Evolutionary conservation across 2,113 vertebrate genomes (phyloP).

Genomic region (Callipepla squamata): DNA sequence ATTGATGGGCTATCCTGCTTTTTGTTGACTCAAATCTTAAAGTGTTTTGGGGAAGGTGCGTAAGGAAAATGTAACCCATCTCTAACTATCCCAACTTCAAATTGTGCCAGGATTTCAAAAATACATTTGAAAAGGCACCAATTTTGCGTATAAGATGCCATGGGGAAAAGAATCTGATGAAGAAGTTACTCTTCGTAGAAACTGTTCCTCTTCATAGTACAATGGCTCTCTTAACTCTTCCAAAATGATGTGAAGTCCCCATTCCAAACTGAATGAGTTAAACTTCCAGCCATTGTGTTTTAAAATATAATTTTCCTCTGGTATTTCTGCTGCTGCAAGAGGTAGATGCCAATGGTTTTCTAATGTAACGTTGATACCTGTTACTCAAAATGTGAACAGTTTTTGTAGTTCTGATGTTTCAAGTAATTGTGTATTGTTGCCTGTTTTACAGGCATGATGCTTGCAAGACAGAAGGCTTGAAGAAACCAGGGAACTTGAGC

Average conservation of each 20-base stretch:
- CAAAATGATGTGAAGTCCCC: not conserved
- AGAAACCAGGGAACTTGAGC: not conserved
- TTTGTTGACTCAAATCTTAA: not conserved
- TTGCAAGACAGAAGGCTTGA: conserved; percentile 25
- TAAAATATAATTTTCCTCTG: not conserved
- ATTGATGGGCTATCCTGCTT: not conserved
- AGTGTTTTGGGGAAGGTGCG: not conserved
- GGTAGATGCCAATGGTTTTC: not conserved
- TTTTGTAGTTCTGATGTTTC: conserved; percentile 22
- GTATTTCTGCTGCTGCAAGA: not conserved
- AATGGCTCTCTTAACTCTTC: not conserved
- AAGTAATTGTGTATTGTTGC: conserved; percentile 35
- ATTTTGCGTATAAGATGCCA: not conserved
- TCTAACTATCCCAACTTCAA: not conserved
- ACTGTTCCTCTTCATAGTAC: not conserved
- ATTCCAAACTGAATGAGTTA: not conserved
- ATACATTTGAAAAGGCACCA: not conserved
- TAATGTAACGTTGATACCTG: conserved; percentile 8
- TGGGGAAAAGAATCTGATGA: not conserved
- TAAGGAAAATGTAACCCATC: not conserved
- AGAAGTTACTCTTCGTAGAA: not conserved
- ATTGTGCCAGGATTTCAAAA: not conserved
- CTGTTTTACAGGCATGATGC: not conserved
- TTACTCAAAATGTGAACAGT: conserved; percentile 26
- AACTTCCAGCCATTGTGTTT: not conserved